Conservation (phyloP, 2,888 invertebrate genomes). For the Thereva nobilitata region DNA sequence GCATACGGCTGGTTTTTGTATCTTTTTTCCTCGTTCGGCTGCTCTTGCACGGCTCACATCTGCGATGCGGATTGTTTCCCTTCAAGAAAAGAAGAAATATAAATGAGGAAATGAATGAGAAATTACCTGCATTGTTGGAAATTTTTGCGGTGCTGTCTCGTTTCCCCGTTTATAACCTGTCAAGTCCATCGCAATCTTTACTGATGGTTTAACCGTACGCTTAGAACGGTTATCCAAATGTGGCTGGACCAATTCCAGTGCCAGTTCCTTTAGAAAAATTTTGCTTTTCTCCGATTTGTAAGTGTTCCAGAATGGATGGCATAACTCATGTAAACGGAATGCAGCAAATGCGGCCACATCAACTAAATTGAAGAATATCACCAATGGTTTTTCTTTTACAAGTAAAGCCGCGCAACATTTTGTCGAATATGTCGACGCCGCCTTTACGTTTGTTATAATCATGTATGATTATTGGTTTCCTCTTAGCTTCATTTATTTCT, state of each 20-base stretch:
- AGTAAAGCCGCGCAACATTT: conserved; percentile 41
- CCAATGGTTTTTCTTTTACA: conserved; percentile 42
- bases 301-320: background rate
- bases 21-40: too few species aligned
- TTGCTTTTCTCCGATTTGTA: too few species aligned
- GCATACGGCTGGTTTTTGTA: too few species aligned
- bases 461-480: conserved; percentile 43
- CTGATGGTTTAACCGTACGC: too few species aligned
- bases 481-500: conserved; percentile 25
- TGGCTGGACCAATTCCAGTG: background rate
- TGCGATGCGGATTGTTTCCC: too few species aligned
- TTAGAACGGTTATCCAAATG: background rate
- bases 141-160: too few species aligned
- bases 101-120: too few species aligned
- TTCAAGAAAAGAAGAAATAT: too few species aligned
- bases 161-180: too few species aligned
- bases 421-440: conserved; percentile 44
- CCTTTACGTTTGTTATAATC: conserved; percentile 44
- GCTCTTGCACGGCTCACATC: too few species aligned
- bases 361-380: conserved; percentile 39
- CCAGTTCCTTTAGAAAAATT: background rate
- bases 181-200: too few species aligned
- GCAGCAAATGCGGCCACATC: conserved; percentile 5
- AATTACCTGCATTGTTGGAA: too few species aligned
- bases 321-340: background rate